A percentile compares a stretch with the other conserved stretches of the same genome.
Evolutionary conservation across 2,888 invertebrate species (phyloP).

Genomic region (Plebejus argus): DNA sequence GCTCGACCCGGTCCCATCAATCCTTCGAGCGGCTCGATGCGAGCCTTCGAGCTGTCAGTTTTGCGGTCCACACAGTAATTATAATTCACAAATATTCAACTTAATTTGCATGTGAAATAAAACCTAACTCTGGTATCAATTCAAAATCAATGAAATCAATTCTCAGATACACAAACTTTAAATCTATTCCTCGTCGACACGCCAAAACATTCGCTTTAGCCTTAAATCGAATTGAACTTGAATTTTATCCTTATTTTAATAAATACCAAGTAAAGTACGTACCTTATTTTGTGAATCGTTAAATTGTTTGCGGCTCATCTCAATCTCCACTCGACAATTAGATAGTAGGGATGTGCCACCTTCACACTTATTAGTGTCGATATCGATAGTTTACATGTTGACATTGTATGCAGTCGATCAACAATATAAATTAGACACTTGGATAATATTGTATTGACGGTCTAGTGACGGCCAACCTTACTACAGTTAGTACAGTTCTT

Average conservation of each 20-base stretch:
- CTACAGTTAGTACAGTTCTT: too few species aligned
- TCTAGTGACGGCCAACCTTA: neutral
- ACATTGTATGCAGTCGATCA: neutral
- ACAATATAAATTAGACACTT: neutral
- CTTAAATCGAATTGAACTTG: neutral
- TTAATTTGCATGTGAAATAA: too few species aligned
- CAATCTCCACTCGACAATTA: neutral
- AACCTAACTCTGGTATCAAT: too few species aligned
- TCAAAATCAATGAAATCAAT: too few species aligned
- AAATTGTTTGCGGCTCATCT: conserved; percentile 14
- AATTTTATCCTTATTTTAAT: neutral
- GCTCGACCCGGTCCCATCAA: too few species aligned
- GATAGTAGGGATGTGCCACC: neutral
- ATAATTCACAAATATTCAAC: too few species aligned
- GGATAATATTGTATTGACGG: neutral
- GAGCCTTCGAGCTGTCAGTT: too few species aligned
- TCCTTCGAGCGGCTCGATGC: too few species aligned
- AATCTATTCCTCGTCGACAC: neutral
- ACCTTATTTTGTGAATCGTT: neutral
- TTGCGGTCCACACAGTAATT: too few species aligned
- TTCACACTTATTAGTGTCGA: neutral
- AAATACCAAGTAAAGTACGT: neutral
- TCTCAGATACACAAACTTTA: too few species aligned
- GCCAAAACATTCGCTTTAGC: neutral
- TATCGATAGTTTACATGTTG: neutral